Percentiles rank a stretch among this genome's conserved stretches.
Conservation (phyloP, 23 tunicate species). For the Ciona savignyi region DNA sequence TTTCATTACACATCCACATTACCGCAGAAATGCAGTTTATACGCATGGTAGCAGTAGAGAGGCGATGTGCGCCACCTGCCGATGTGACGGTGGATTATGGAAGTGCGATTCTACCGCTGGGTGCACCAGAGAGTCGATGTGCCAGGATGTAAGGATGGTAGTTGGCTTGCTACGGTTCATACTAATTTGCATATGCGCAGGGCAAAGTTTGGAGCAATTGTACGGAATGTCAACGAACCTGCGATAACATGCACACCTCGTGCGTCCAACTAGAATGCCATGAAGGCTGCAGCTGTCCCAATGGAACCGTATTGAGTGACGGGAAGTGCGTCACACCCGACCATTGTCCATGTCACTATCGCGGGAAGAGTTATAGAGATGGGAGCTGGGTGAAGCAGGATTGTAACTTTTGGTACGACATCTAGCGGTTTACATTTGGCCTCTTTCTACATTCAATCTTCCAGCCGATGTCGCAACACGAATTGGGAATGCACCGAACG, state of each 20-base stretch:
- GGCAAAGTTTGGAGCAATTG: constrained; percentile 75
- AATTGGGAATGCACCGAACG: constrained; percentile 72
- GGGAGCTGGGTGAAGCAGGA: constrained; percentile 74
- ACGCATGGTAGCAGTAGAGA: constrained; percentile 51
- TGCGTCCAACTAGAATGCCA: constrained; percentile 62
- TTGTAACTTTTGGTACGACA: constrained; percentile 76
- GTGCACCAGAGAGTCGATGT: constrained; percentile 59
- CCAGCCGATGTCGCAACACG: constrained; percentile 69
- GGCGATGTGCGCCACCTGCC: constrained; percentile 57
- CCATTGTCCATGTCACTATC: constrained; percentile 65
- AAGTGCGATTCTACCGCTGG: constrained; percentile 39
- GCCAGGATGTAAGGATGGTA: constrained; percentile 43
- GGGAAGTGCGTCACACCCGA: constrained; percentile 49
- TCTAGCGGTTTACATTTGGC: not conserved
- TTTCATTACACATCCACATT: not conserved
- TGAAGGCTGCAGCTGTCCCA: constrained; percentile 90
- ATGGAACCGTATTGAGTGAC: constrained; percentile 39
- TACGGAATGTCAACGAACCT: constrained; percentile 86
- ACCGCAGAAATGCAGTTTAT: constrained; percentile 44
- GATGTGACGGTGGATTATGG: constrained; percentile 69
- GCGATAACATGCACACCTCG: constrained; percentile 67
- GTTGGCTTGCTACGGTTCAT: too few relatives aligned
- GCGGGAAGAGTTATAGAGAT: constrained; percentile 66
- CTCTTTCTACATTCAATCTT: not conserved
- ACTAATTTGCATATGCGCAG: constrained; percentile 8